Conservation (phyloP, 2,797 vertebrate genomes). For the Myiotriccus ornatus region DNA sequence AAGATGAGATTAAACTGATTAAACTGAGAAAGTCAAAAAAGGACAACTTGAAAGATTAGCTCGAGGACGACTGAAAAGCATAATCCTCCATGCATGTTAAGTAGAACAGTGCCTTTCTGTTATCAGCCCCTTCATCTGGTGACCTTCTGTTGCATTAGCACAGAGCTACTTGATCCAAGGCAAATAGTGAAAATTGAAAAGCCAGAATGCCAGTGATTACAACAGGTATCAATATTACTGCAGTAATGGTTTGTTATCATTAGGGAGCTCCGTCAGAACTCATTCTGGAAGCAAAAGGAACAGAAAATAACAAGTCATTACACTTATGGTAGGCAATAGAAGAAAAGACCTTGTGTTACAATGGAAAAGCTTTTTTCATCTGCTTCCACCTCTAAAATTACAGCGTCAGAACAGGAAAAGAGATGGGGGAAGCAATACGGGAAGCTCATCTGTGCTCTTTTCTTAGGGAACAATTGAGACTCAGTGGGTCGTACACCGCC, state of each 20-base stretch:
- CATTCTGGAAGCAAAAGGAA: slow-evolving; percentile 64
- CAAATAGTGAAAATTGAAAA: slow-evolving; percentile 76
- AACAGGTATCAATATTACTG: slow-evolving; percentile 76
- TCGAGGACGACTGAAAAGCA: slow-evolving; percentile 66
- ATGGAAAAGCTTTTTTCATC: slow-evolving; percentile 25
- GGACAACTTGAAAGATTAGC: slow-evolving; percentile 85
- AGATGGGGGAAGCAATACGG: neutral
- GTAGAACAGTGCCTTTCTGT: slow-evolving; percentile 61
- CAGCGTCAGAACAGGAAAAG: neutral
- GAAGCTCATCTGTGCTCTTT: neutral
- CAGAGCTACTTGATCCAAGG: slow-evolving; percentile 74
- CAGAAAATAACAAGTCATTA: slow-evolving; percentile 45
- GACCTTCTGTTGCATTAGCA: slow-evolving; percentile 75
- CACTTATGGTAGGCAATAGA: neutral
- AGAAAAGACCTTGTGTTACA: slow-evolving; percentile 20
- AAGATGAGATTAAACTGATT: slow-evolving; percentile 84
- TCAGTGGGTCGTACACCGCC: neutral
- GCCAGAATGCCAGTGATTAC: slow-evolving; percentile 72
- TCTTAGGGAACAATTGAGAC: neutral
- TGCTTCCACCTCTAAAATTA: slow-evolving; percentile 39
- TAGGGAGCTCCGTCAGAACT: slow-evolving; percentile 64
- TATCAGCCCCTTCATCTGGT: slow-evolving; percentile 77
- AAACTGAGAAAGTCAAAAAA: slow-evolving; percentile 84
- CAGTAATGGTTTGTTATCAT: slow-evolving; percentile 73
- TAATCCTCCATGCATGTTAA: slow-evolving; percentile 78